phyloP scores from a whole-genome alignment of 2,797 vertebrate species.

The Acanthurus lineatus region DNA sequence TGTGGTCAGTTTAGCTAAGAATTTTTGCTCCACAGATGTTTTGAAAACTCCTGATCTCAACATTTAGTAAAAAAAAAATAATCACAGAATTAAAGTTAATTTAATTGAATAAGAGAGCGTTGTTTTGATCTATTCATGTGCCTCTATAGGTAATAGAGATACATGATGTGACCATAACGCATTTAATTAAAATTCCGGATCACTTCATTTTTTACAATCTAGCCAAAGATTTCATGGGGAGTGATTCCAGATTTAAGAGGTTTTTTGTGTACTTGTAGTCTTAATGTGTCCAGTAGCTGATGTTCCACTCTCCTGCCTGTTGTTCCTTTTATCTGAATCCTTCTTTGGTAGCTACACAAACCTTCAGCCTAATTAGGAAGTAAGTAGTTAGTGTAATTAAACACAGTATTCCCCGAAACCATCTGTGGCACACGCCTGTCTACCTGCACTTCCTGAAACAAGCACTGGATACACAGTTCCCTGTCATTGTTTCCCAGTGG shows the following conservation, averaged over 20 bases:
- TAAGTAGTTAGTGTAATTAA: too few species aligned
- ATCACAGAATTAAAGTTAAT: not conserved
- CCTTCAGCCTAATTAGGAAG: not conserved
- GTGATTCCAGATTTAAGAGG: not conserved
- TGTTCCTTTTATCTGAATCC: not conserved
- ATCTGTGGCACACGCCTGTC: not conserved
- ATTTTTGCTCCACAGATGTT: too few species aligned
- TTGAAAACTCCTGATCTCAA: not conserved
- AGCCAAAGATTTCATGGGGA: constrained; percentile 29
- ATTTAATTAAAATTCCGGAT: constrained; percentile 12
- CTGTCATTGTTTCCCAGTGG: not conserved
- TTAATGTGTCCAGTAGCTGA: not conserved
- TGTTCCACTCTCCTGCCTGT: not conserved
- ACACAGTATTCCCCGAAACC: too few species aligned
- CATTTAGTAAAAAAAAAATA: not conserved
- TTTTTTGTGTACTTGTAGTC: not conserved
- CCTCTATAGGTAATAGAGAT: not conserved
- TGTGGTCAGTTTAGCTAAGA: too few species aligned
- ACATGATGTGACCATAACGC: not conserved
- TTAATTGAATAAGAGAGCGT: not conserved
- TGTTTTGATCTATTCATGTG: not conserved
- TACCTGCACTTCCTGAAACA: constrained; percentile 13
- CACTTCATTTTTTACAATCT: not conserved
- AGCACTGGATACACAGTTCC: not conserved
- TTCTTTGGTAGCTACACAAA: not conserved